phyloP scores from a whole-genome alignment of 2,888 invertebrate species.

The Cartodere bifasciata region DNA sequence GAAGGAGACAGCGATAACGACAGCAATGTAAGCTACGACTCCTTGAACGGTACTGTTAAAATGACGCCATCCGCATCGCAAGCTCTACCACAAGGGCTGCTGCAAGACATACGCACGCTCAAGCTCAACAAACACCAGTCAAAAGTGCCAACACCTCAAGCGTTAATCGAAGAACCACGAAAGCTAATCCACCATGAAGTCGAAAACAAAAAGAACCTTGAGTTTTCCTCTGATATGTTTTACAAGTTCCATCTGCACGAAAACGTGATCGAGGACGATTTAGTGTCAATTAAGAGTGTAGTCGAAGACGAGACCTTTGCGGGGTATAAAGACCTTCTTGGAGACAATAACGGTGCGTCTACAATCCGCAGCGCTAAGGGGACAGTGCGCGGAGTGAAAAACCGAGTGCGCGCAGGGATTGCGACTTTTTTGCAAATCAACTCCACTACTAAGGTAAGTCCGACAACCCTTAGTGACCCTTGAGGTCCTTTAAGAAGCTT shows the following conservation, averaged over 20 bases:
- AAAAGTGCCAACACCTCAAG: too few species aligned
- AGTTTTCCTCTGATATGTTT: slow-evolving; percentile 64
- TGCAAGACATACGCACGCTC: slow-evolving; percentile 59
- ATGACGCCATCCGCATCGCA: slow-evolving; percentile 2
- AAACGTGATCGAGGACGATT: slow-evolving; percentile 40
- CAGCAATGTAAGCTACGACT: slow-evolving; percentile 71
- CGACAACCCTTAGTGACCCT: too few species aligned
- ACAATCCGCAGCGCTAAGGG: slow-evolving; percentile 86
- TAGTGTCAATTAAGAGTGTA: slow-evolving; percentile 29
- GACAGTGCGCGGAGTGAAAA: slow-evolving; percentile 87
- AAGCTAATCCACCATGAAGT: slow-evolving; percentile 37
- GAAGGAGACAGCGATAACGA: slow-evolving; percentile 52
- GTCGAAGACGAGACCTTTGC: slow-evolving; percentile 56
- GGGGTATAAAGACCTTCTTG: slow-evolving; percentile 60
- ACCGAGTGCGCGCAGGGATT: slow-evolving; percentile 87
- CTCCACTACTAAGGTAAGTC: slow-evolving; percentile 64
- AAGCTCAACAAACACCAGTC: too few species aligned
- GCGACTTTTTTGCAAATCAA: slow-evolving; percentile 86
- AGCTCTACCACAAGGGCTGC: slow-evolving; percentile 51
- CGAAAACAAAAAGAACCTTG: slow-evolving; percentile 40
- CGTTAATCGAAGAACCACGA: too few species aligned
- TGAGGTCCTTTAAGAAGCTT: too few species aligned
- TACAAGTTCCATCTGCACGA: slow-evolving; percentile 77
- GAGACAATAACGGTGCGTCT: slow-evolving; percentile 47
- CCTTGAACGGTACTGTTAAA: slow-evolving; percentile 46